Percentiles rank a stretch among this genome's conserved stretches.
Evolutionary conservation across 2,888 invertebrate species (phyloP).

Genomic region (Mythimna lalbum): DNA sequence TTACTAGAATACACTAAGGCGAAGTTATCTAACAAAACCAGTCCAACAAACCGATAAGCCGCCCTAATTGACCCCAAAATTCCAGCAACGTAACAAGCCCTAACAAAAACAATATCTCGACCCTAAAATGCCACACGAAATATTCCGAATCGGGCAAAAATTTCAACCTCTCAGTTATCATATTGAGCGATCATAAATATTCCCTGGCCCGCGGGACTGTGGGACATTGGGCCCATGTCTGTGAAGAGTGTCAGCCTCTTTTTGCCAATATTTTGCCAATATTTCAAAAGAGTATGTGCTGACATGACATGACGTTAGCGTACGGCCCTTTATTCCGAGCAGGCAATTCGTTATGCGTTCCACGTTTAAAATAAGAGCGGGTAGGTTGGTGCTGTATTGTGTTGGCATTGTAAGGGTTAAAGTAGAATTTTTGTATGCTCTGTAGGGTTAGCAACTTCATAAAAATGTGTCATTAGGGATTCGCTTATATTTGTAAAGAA

Average conservation of each 20-base stretch:
- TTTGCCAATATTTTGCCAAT: constrained; percentile 76
- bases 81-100: constrained; percentile 20
- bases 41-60: neutral
- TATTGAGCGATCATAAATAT: constrained; percentile 74
- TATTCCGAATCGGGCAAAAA: constrained; percentile 54
- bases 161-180: constrained; percentile 56
- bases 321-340: constrained; percentile 52
- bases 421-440: neutral
- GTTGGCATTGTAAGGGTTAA: neutral
- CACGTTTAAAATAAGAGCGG: constrained; percentile 56
- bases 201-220: constrained; percentile 59
- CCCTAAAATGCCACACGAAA: constrained; percentile 42
- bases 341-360: constrained; percentile 54
- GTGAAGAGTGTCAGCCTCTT: constrained; percentile 65
- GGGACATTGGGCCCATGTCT: constrained; percentile 39
- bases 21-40: neutral
- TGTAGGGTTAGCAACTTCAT: constrained; percentile 7
- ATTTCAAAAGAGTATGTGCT: constrained; percentile 68
- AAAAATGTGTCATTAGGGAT: neutral
- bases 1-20: too few relatives aligned
- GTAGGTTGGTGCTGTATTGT: constrained; percentile 29
- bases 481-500: too few relatives aligned
- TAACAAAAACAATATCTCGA: constrained; percentile 52
- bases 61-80: constrained; percentile 15
- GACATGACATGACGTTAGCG: constrained; percentile 55